A percentile compares a stretch with the other conserved stretches of the same genome.
Conservation (phyloP, 2,113 vertebrate species). For the Cebus imitator region DNA sequence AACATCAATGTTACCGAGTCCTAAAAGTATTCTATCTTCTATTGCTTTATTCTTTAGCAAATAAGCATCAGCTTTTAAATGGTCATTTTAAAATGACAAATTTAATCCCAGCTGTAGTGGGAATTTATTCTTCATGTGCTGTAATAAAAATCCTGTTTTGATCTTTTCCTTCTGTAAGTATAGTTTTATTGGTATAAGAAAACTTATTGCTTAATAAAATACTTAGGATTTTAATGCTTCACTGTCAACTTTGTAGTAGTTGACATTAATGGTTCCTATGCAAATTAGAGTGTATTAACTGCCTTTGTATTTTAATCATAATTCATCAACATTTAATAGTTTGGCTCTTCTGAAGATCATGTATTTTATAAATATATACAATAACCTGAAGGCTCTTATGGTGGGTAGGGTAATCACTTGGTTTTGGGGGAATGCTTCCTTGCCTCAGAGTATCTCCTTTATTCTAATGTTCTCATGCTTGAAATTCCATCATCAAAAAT, state of each 20-base stretch:
- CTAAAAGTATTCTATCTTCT: background rate
- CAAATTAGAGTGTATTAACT: background rate
- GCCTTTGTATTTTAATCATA: conserved; percentile 7
- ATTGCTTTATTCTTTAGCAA: conserved; percentile 29
- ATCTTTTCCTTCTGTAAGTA: conserved; percentile 23
- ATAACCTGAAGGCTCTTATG: background rate
- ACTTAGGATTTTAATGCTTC: background rate
- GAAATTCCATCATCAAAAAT: conserved; percentile 48
- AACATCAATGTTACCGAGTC: background rate
- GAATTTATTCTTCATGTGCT: background rate
- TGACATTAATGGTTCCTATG: conserved; percentile 3
- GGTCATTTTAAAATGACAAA: conserved; percentile 33
- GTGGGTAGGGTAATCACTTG: conserved; percentile 25
- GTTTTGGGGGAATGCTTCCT: conserved; percentile 25
- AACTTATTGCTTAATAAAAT: conserved; percentile 55
- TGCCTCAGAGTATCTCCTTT: conserved; percentile 30
- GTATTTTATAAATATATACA: conserved; percentile 2
- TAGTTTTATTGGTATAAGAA: conserved; percentile 46
- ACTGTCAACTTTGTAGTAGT: background rate
- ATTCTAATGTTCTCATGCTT: background rate
- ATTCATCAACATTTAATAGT: conserved; percentile 4
- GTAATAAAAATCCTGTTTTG: conserved; percentile 49
- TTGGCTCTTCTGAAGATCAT: conserved; percentile 36
- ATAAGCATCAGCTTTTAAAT: conserved; percentile 54
- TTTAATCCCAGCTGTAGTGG: conserved; percentile 41